These are phyloP conservation scores for Tryphoninae sp. DNA, from an alignment of 2,888 invertebrate species.

Conservation along the genomic window DNA sequence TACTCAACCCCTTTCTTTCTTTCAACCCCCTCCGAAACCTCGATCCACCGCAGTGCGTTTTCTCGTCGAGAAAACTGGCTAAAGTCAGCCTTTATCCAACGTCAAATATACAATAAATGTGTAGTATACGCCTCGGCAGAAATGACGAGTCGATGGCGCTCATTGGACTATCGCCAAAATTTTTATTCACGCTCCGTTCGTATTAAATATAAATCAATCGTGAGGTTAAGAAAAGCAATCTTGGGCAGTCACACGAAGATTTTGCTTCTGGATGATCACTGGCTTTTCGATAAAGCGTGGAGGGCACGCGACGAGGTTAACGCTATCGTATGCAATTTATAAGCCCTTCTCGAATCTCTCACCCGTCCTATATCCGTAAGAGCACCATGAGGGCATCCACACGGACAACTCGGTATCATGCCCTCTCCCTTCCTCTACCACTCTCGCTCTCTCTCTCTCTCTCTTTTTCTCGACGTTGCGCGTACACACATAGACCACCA, in stretches of 20 bases:
- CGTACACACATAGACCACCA: conserved; percentile 68
- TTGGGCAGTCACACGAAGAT: conserved; percentile 70
- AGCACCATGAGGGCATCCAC: conserved; percentile 62
- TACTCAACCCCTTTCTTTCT: conserved; percentile 64
- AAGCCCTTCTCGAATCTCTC: conserved; percentile 74
- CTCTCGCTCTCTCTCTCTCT: conserved; percentile 37
- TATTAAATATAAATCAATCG: conserved; percentile 75
- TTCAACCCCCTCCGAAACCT: conserved; percentile 42
- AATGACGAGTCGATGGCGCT: neutral
- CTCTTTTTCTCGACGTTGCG: conserved; percentile 42
- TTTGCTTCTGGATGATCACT: conserved; percentile 49
- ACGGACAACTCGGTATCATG: conserved; percentile 42
- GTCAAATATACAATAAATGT: neutral
- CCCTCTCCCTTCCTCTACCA: conserved; percentile 31
- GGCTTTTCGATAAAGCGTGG: conserved; percentile 43
- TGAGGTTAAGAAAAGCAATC: conserved; percentile 72
- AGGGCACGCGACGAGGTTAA: conserved; percentile 61
- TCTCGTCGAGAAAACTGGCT: conserved; percentile 29
- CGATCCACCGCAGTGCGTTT: conserved; percentile 49
- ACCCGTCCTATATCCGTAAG: conserved; percentile 57
- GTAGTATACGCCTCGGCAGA: neutral
- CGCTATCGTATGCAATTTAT: conserved; percentile 79
- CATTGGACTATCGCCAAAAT: neutral
- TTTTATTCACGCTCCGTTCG: conserved; percentile 25
- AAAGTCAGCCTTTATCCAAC: conserved; percentile 5